Base-by-base conservation (phyloP, 1,140 invertebrate species). In the Pseudobourletiella spinata region DNA sequence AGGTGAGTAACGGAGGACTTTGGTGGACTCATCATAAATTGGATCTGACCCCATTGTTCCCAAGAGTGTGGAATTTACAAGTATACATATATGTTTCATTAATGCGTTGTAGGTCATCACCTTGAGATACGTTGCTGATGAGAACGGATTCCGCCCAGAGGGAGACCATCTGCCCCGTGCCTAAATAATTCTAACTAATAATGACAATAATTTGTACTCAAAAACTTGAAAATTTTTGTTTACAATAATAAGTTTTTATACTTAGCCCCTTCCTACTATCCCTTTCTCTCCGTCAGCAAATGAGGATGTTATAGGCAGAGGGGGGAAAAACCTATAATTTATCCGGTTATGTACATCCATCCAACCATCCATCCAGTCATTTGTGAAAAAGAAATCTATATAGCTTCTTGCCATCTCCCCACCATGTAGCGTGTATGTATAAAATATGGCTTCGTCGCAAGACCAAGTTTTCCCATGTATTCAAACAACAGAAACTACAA, bases 71-170 rank as follows among this genome's bases (percentile, higher is more conserved):
- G 8, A 8, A 39, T 39, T n/a, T 11, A 39, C 4, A 11, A n/a
- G 24, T 29, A 30, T 26, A 55, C 20, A 6, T 26, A 28, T n/a
- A 25, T 16, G 29, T 58, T 52, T 58, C 32, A 39, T 11, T n/a
- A 39, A n/a, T 39, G 32, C 32, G 32, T 29, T 46, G 14, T 30
- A 63, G 61, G 16, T 63, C 20, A 60, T 68, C 43, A 50, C 64
- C 22, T 35, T 71, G 8, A 42, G 54, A 16, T 71, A 76, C 68
- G 70, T 74, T n/a, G 71, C 71, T 14, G 71, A 72, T 61, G 70
- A 72, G 39, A 65, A 67, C 50, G 71, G 71, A 42, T 73, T 67
- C 66, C 24, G 50, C 20, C 65, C 72, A 1, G 50, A 56, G 6
- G 72, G 68, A 0, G 71, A 72, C 42, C 70, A 71, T 61, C 55